Evolutionary conservation across 2,888 invertebrate genomes (phyloP).

Genomic region (Leptinotarsa juncta): DNA sequence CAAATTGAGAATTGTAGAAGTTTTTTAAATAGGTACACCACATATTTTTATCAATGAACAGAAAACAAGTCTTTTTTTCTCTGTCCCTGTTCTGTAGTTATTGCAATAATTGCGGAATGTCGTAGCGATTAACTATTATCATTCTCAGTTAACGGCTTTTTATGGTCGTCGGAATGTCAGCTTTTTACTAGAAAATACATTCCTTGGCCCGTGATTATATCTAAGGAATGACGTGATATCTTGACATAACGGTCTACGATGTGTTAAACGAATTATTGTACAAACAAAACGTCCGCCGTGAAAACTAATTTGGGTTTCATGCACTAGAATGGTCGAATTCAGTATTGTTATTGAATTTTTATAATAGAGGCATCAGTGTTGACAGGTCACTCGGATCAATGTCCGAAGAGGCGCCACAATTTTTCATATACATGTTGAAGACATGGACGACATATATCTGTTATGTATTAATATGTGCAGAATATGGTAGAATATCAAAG

Average conservation of each 20-base stretch:
- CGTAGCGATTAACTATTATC: slow-evolving; percentile 18
- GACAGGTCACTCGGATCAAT: too few species aligned
- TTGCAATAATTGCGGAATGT: slow-evolving; percentile 24
- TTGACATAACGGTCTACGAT: slow-evolving; percentile 18
- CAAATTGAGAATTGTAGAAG: too few species aligned
- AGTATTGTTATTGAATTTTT: too few species aligned
- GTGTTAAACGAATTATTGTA: slow-evolving; percentile 17
- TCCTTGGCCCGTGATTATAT: slow-evolving; percentile 20
- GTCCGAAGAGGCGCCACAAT: too few species aligned
- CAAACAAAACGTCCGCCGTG: slow-evolving; percentile 4
- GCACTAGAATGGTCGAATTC: neutral
- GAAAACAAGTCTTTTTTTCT: neutral
- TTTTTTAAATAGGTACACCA: too few species aligned
- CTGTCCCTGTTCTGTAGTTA: neutral
- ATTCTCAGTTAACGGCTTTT: slow-evolving; percentile 25
- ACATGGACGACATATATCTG: too few species aligned
- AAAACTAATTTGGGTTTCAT: neutral
- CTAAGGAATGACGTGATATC: slow-evolving; percentile 17
- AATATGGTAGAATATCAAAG: too few species aligned
- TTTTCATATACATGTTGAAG: too few species aligned
- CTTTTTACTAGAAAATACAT: slow-evolving; percentile 24
- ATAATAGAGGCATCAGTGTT: too few species aligned
- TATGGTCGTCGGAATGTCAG: slow-evolving; percentile 15
- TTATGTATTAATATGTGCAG: too few species aligned
- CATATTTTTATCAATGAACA: slow-evolving; percentile 3